These are phyloP conservation scores for Brachypteracias leptosomus DNA, from an alignment of 2,113 vertebrate genomes.

Conservation along the genomic window DNA sequence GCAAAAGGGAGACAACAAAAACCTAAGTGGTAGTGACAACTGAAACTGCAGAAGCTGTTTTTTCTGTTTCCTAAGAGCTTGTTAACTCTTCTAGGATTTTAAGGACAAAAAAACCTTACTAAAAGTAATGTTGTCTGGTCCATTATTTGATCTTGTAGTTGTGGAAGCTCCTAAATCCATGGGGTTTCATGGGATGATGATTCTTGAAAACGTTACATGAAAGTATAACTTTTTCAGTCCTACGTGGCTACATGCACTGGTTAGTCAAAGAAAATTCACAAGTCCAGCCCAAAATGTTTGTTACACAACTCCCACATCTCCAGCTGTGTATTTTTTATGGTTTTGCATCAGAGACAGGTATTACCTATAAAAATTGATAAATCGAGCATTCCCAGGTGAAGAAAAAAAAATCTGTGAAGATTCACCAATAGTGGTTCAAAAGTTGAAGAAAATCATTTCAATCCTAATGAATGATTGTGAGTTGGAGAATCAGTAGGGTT, in stretches of 20 bases:
- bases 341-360: background rate
- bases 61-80: background rate
- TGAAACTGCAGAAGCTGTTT: background rate
- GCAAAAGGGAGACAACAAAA: background rate
- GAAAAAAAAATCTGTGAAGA: background rate
- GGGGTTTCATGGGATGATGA: background rate
- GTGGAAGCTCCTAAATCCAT: background rate
- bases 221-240: background rate
- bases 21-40: background rate
- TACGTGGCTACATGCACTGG: too few species aligned
- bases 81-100: background rate
- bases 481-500: background rate
- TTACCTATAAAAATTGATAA: background rate
- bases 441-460: background rate
- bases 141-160: background rate
- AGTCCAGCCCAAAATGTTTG: background rate
- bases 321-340: background rate
- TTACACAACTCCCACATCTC: background rate
- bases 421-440: background rate
- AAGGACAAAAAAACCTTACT: background rate
- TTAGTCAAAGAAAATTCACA: background rate
- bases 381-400: background rate
- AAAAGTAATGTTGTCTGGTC: background rate
- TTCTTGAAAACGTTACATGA: background rate
- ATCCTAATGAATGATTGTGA: background rate